These are phyloP conservation scores for Hipparchia sbordonii DNA, from an alignment of 2,888 invertebrate species.

Conservation along the genomic window DNA sequence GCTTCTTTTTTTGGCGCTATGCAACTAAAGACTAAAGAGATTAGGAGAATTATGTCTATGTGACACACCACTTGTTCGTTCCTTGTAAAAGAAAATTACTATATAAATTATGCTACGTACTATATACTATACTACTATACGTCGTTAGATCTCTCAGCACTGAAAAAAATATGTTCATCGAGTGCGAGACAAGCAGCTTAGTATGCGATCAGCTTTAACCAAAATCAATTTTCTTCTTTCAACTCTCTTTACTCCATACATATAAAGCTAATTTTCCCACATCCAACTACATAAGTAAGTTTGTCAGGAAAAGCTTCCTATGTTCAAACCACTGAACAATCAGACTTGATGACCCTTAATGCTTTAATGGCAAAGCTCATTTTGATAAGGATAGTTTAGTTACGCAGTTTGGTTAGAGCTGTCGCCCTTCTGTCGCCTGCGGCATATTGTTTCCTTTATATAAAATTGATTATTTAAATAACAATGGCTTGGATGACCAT, in stretches of 20 bases:
- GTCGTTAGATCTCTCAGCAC: neutral
- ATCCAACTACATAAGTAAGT: constrained; percentile 5
- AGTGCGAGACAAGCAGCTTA: neutral
- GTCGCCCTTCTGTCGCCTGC: constrained; percentile 40
- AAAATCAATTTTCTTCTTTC: constrained; percentile 26
- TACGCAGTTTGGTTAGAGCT: constrained; percentile 25
- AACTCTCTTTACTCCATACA: accelerated
- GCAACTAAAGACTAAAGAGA: too few species aligned
- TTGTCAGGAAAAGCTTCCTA: constrained; percentile 34
- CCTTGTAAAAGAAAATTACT: too few species aligned
- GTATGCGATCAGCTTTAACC: constrained; percentile 28
- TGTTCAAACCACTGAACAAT: constrained; percentile 18
- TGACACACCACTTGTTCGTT: too few species aligned
- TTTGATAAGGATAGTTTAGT: constrained; percentile 25
- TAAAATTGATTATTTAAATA: constrained; percentile 41
- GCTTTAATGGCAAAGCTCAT: constrained; percentile 34
- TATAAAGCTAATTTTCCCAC: constrained; percentile 43
- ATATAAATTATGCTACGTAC: too few species aligned
- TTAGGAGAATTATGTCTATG: too few species aligned
- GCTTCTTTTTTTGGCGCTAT: too few species aligned
- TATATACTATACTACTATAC: too few species aligned
- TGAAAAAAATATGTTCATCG: neutral
- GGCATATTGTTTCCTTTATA: constrained; percentile 47
- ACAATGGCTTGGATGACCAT: constrained; percentile 39
- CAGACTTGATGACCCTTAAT: constrained; percentile 32